Conservation (phyloP, 2,113 vertebrate species). For the Chaetops frenatus region DNA sequence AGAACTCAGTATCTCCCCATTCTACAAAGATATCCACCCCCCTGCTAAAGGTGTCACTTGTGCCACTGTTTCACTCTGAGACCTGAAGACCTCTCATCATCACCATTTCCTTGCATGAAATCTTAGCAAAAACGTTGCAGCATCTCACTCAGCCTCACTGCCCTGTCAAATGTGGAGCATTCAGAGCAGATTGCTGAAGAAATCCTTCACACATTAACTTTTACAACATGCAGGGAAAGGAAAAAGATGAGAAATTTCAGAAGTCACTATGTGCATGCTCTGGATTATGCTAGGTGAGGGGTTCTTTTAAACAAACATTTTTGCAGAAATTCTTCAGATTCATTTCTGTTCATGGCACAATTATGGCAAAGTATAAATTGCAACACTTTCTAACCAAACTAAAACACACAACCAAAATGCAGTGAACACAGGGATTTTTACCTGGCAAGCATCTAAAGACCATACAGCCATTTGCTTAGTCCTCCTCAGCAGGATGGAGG, state of each 20-base stretch:
- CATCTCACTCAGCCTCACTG: not conserved
- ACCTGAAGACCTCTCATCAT: not conserved
- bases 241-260: not conserved
- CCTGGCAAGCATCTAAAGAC: not conserved
- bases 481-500: fast-evolving
- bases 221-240: not conserved
- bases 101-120: not conserved
- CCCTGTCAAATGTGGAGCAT: not conserved
- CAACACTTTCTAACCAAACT: not conserved
- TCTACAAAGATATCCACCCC: no score
- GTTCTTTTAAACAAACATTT: not conserved
- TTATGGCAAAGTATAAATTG: not conserved
- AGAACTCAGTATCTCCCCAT: not conserved
- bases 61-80: not conserved
- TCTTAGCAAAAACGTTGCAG: not conserved
- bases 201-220: not conserved
- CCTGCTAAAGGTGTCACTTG: fast-evolving
- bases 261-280: not conserved
- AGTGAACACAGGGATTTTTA: not conserved
- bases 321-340: not conserved
- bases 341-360: not conserved
- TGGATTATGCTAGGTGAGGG: not conserved
- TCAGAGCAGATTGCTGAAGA: not conserved
- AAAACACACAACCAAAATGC: not conserved
- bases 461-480: not conserved